A percentile compares a stretch with the other conserved stretches of the same genome.
These are phyloP conservation scores for Hippolais icterina DNA, from an alignment of 2,113 vertebrate species.

Conservation along the genomic window DNA sequence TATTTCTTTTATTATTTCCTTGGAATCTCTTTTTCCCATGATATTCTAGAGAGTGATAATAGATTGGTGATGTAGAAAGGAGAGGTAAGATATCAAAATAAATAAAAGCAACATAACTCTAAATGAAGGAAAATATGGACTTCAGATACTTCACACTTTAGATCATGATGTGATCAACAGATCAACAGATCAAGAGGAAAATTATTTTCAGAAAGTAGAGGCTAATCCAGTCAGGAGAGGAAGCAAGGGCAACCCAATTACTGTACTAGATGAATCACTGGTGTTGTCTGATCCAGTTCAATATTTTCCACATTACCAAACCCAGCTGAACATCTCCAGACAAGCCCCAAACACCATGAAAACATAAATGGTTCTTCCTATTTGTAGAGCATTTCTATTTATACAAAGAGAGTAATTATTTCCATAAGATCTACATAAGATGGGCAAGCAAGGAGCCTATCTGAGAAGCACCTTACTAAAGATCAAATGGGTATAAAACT, in stretches of 20 bases:
- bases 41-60: background rate
- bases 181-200: background rate
- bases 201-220: background rate
- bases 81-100: background rate
- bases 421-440: background rate
- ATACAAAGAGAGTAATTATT: background rate
- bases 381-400: background rate
- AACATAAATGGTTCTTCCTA: background rate
- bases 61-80: background rate
- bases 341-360: background rate
- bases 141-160: background rate
- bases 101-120: background rate
- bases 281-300: background rate
- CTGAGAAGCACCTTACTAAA: background rate
- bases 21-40: background rate
- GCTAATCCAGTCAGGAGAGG: background rate
- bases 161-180: background rate
- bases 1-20: background rate
- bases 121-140: background rate
- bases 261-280: background rate
- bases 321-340: background rate
- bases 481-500: background rate
- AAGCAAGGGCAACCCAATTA: background rate
- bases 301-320: background rate
- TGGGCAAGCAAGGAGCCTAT: background rate